phyloP scores from a whole-genome alignment of 1,140 invertebrate species.

The Leptinotarsa texana region DNA sequence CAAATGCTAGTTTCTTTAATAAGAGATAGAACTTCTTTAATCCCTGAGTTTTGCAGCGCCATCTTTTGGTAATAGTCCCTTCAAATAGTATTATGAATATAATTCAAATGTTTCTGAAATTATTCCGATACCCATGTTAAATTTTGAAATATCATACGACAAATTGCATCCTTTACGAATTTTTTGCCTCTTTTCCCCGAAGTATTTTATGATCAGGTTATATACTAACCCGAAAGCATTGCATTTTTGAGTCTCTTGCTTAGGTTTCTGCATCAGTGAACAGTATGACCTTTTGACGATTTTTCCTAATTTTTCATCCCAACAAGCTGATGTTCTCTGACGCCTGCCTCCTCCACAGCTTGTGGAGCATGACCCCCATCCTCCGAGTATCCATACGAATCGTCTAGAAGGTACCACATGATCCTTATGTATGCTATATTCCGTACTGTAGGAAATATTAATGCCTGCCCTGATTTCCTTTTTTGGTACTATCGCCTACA shows the following conservation, averaged over 20 bases:
- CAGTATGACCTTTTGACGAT: slow-evolving; percentile 59
- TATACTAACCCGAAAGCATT: slow-evolving; percentile 59
- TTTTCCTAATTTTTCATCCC: slow-evolving; percentile 57
- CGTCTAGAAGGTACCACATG: slow-evolving; percentile 51
- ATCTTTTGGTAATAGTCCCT: too few relatives aligned
- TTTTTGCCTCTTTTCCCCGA: not conserved
- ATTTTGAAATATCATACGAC: not conserved
- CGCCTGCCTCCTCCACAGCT: slow-evolving; percentile 62
- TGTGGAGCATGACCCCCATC: slow-evolving; percentile 62
- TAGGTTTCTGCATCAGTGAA: slow-evolving; percentile 55
- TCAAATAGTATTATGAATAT: too few relatives aligned
- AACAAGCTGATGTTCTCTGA: slow-evolving; percentile 58
- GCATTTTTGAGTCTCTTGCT: slow-evolving; percentile 55
- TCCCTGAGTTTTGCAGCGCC: too few relatives aligned
- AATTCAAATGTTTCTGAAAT: too few relatives aligned
- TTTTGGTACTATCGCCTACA: slow-evolving; percentile 34
- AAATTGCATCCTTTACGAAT: not conserved
- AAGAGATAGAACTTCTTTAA: too few relatives aligned
- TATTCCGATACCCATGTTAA: not conserved
- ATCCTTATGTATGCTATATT: slow-evolving; percentile 53
- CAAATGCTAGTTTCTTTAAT: too few relatives aligned
- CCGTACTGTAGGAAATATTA: slow-evolving; percentile 48
- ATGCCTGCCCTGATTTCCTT: slow-evolving; percentile 41
- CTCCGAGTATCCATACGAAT: slow-evolving; percentile 61
- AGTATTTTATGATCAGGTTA: not conserved